Evolutionary conservation across 2,797 vertebrate species (phyloP).

Genomic region (Decapterus maruadsi): DNA sequence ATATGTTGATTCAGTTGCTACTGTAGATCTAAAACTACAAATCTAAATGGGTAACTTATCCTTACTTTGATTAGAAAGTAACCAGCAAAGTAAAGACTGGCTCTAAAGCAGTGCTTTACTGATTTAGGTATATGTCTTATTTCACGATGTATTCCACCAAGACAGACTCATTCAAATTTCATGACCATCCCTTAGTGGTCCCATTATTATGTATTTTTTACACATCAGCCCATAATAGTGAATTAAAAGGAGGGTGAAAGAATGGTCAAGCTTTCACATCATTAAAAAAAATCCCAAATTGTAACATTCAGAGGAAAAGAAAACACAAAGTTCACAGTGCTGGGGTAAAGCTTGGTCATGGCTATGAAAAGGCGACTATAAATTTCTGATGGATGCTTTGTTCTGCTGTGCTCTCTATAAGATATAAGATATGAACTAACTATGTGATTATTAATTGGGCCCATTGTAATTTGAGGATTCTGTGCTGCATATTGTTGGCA

Average conservation of each 20-base stretch:
- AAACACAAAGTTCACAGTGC: conserved; percentile 80
- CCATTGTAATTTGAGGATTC: conserved; percentile 99
- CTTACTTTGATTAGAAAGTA: conserved; percentile 44
- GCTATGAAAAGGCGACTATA: conserved; percentile 74
- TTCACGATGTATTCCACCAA: conserved; percentile 70
- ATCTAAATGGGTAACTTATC: conserved; percentile 27
- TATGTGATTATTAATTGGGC: conserved; percentile 99
- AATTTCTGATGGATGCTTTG: conserved; percentile 88
- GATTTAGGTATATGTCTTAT: conserved; percentile 67
- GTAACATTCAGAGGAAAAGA: conserved; percentile 66
- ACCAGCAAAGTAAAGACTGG: conserved; percentile 41
- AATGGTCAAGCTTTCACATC: conserved; percentile 77
- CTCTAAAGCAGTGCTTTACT: conserved; percentile 52
- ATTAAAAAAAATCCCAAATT: conserved; percentile 78
- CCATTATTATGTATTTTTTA: conserved; percentile 82
- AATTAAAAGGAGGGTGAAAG: conserved; percentile 77
- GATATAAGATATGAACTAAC: conserved; percentile 99
- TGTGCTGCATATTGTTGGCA: conserved; percentile 96
- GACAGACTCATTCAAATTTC: conserved; percentile 80
- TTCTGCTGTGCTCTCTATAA: conserved; percentile 87
- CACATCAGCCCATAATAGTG: conserved; percentile 76
- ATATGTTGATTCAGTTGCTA: conserved; percentile 2
- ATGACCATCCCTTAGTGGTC: conserved; percentile 77
- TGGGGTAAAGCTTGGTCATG: conserved; percentile 79
- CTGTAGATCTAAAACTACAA: conserved; percentile 25